phyloP scores from a whole-genome alignment of 2,113 vertebrate species.

The Actenoides lindsayi region DNA sequence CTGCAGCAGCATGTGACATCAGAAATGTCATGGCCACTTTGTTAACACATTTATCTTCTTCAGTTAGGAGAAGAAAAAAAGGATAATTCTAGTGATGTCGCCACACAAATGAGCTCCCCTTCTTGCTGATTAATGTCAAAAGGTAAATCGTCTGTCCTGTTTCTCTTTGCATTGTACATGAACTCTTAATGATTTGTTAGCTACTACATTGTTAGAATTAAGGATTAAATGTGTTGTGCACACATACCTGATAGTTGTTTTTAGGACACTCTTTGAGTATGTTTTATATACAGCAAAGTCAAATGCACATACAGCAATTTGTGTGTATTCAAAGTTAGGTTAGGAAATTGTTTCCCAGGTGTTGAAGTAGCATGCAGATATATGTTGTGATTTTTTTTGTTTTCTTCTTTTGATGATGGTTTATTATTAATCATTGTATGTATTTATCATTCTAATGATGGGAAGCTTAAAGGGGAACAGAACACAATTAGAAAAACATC shows the following conservation, averaged over 20 bases:
- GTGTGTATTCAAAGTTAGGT: not conserved
- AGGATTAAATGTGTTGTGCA: not conserved
- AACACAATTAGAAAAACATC: not conserved
- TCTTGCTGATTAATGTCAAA: not conserved
- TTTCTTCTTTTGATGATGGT: not conserved
- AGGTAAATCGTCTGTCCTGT: not conserved
- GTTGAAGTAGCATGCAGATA: not conserved
- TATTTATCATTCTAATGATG: not conserved
- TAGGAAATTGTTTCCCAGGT: not conserved
- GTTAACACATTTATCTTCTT: constrained; percentile 58
- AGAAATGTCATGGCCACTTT: constrained; percentile 48
- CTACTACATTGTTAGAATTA: not conserved
- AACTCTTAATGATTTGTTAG: not conserved
- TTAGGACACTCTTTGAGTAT: not conserved
- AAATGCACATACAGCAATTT: not conserved
- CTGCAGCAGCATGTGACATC: not conserved
- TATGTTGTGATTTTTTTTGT: not conserved
- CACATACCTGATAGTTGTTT: not conserved
- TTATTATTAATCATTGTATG: not conserved
- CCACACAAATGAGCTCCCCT: not conserved
- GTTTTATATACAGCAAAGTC: not conserved
- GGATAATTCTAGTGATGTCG: not conserved
- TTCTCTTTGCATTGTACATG: not conserved
- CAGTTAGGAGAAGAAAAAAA: not conserved
- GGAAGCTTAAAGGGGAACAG: not conserved